A percentile compares a stretch with the other conserved stretches of the same genome.
phyloP scores from a whole-genome alignment of 2,888 invertebrate genomes.

The Acronicta aceris region DNA sequence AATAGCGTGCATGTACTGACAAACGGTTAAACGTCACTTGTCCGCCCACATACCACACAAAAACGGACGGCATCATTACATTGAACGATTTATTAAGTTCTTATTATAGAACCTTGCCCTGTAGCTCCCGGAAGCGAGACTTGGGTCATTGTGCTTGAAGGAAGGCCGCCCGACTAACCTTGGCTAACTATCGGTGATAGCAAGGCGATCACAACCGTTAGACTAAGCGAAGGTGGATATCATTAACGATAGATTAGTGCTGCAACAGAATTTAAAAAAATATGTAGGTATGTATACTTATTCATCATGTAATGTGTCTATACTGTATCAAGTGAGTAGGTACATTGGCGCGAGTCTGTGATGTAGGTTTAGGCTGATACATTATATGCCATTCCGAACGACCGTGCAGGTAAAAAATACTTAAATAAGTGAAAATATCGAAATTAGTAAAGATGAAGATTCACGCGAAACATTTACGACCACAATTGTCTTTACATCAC shows the following conservation, averaged over 20 bases:
- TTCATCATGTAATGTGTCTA: too few relatives aligned
- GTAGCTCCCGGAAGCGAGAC: constrained; percentile 60
- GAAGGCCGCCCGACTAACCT: constrained; percentile 62
- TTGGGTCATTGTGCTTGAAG: constrained; percentile 66
- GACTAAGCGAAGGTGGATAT: constrained; percentile 32
- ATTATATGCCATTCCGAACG: too few relatives aligned
- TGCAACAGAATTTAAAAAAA: constrained; percentile 15
- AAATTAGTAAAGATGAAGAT: too few relatives aligned
- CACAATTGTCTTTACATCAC: too few relatives aligned
- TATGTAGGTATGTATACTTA: neutral
- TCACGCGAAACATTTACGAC: too few relatives aligned
- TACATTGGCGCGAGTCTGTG: too few relatives aligned
- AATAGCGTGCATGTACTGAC: constrained; percentile 7
- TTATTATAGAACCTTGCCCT: constrained; percentile 52
- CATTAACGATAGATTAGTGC: constrained; percentile 29
- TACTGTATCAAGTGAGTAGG: too few relatives aligned
- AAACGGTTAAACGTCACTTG: constrained; percentile 19
- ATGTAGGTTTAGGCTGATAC: too few relatives aligned
- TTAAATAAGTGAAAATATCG: too few relatives aligned
- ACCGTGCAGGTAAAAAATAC: too few relatives aligned
- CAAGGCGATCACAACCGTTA: constrained; percentile 59
- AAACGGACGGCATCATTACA: constrained; percentile 16
- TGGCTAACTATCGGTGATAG: constrained; percentile 62
- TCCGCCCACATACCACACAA: constrained; percentile 39
- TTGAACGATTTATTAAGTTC: constrained; percentile 33